These are phyloP conservation scores for Acromyrmex charruanus DNA, from an alignment of 1,140 invertebrate species.

Conservation along the genomic window DNA sequence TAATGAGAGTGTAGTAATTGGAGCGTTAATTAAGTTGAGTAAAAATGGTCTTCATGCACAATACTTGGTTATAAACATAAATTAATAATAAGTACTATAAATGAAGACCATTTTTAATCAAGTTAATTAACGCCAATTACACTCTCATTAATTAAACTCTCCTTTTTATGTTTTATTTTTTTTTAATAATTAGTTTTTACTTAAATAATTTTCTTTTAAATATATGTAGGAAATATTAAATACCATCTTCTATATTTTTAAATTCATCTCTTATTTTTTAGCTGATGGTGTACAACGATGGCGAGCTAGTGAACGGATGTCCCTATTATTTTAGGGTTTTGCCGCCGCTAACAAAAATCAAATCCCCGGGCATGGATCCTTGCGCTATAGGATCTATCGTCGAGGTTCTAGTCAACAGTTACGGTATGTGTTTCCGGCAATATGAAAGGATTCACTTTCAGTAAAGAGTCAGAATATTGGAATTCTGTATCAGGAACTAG, in stretches of 20 bases:
- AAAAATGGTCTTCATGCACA: too few relatives aligned
- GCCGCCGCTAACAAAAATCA: slow-evolving; percentile 94
- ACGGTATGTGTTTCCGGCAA: slow-evolving; percentile 85
- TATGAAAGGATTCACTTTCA: background rate
- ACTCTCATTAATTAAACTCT: too few relatives aligned
- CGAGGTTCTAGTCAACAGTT: slow-evolving; percentile 97
- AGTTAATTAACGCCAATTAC: too few relatives aligned
- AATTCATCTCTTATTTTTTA: slow-evolving; percentile 80
- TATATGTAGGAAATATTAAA: background rate
- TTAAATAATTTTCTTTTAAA: background rate
- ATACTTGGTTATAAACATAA: too few relatives aligned
- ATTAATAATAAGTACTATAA: too few relatives aligned
- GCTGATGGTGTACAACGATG: slow-evolving; percentile 90
- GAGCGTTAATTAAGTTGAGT: too few relatives aligned
- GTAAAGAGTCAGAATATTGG: slow-evolving; percentile 8
- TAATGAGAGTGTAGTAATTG: too few relatives aligned
- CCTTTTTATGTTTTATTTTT: too few relatives aligned
- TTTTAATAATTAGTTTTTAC: too few relatives aligned
- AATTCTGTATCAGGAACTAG: slow-evolving; percentile 90
- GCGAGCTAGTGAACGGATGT: slow-evolving; percentile 89
- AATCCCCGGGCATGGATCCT: slow-evolving; percentile 96
- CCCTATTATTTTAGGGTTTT: slow-evolving; percentile 95
- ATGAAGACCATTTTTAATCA: too few relatives aligned
- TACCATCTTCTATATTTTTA: slow-evolving; percentile 5
- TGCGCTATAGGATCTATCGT: slow-evolving; percentile 97